Evolutionary conservation across 53 echinoderm and acorn worm species (phyloP), one percentile per base, ranked within the genome.

Genomic region (Glandiceps talaboti): DNA sequence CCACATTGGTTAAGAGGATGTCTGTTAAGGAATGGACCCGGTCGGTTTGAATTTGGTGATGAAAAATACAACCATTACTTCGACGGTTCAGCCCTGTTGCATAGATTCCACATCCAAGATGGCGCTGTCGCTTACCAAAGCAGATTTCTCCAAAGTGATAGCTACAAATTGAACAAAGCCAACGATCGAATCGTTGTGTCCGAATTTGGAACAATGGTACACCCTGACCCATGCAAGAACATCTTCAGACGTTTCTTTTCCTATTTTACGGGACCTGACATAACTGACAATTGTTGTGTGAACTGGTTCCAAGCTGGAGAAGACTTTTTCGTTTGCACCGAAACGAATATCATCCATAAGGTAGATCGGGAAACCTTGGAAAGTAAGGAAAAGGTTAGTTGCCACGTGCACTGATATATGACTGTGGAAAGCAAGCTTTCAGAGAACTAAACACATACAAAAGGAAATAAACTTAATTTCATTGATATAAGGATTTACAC

Each of bases 191-290:
- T 94, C 27, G 85, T 89, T 31, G 77, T 85, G 75, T 76, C 84
- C 28, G 88, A 87, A 31, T 89, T 91, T 83, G 94, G 91, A 30
- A 91, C 91, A 14, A 30, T 75, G 32, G 80, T 83, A 28, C 77
- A 91, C 29, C 91, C 94, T 12, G 94, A 94, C 78, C 94, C 94
- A 1, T 94, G 94, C 83, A 89, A 88, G 89, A 91, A 86, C 74
- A 81, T 88, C 25, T 85, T 94, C 82, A 80, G 86, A 28, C 81
- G 94, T 28, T 77, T 94, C 32, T 79, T 86, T 78, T 91, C 91
- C 29, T 74, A 76, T 31, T 94, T 94, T 73, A 29, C 76, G 6
- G 73, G 79, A 0, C 33, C 73, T 0, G 27, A 76, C 0, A 76
- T 83, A 30, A 81, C 86, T 26, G 94, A 94, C 77, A 94, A 94